phyloP scores from a whole-genome alignment of 2,888 invertebrate species.

The Macrostomum cliftonense region DNA sequence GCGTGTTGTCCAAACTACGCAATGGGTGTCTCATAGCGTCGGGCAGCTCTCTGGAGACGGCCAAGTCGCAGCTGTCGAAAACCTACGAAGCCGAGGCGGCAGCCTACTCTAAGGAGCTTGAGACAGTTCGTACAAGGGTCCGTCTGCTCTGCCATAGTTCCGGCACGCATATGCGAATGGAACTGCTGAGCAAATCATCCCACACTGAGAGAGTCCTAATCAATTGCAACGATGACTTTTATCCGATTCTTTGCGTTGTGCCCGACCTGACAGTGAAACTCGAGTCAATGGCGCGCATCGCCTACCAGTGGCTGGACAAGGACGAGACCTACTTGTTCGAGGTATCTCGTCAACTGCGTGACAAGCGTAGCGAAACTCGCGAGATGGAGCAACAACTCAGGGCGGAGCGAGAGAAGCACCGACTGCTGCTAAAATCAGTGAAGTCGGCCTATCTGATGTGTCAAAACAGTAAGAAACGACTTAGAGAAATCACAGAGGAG shows the following conservation, averaged over 20 bases:
- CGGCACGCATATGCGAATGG: conserved; percentile 20
- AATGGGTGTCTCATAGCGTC: conserved; percentile 23
- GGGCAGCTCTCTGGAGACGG: conserved; percentile 3
- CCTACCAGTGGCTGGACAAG: conserved; percentile 24
- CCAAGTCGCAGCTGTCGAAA: conserved; percentile 14
- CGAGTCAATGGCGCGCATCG: conserved; percentile 18
- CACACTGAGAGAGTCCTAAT: conserved; percentile 23
- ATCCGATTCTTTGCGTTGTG: conserved; percentile 25
- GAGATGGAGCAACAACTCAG: conserved; percentile 20
- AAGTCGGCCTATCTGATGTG: conserved; percentile 22
- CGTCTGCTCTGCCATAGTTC: conserved; percentile 21
- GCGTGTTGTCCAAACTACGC: conserved; percentile 22
- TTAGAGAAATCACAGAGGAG: conserved; percentile 23
- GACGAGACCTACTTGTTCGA: conserved; percentile 30
- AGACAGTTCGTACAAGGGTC: conserved; percentile 17
- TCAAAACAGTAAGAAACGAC: conserved; percentile 23
- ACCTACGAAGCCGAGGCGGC: conserved; percentile 22
- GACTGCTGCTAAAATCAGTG: conserved; percentile 22
- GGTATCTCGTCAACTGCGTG: conserved; percentile 24
- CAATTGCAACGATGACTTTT: conserved; percentile 26
- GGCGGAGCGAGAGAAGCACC: conserved; percentile 23
- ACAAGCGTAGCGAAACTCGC: conserved; percentile 21
- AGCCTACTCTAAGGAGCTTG: conserved; percentile 18
- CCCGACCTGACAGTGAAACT: conserved; percentile 26
- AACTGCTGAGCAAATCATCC: conserved; percentile 20